A percentile compares a stretch with the other conserved stretches of the same genome.
These are phyloP conservation scores for Austrofundulus limnaeus DNA, from an alignment of 2,113 vertebrate genomes.

Conservation along the genomic window DNA sequence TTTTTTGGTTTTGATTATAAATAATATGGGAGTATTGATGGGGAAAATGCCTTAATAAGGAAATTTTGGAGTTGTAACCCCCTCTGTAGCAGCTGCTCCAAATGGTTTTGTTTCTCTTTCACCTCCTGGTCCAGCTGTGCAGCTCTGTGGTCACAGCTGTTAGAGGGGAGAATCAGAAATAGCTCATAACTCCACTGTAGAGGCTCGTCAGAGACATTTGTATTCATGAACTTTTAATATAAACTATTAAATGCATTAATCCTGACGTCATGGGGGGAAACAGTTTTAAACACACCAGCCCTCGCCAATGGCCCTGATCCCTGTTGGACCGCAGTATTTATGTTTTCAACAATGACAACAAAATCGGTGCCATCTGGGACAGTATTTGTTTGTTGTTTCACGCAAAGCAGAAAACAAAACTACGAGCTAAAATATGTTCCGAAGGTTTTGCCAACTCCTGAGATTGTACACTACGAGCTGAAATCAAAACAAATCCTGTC, in stretches of 20 bases:
- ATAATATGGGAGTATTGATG: not conserved
- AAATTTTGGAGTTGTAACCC: not conserved
- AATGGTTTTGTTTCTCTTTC: conserved; percentile 9
- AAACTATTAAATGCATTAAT: conserved; percentile 12
- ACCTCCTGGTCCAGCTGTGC: conserved; percentile 32
- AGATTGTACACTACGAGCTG: conserved; percentile 29
- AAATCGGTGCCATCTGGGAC: conserved; percentile 52
- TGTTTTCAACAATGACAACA: conserved; percentile 63
- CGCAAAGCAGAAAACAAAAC: conserved; percentile 61
- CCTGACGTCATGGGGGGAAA: conserved; percentile 15
- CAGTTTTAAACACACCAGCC: conserved; percentile 33
- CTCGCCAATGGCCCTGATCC: conserved; percentile 60
- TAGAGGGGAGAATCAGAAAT: conserved; percentile 2
- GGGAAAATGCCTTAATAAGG: not conserved
- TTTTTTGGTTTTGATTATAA: not conserved
- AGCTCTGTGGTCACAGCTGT: conserved; percentile 7
- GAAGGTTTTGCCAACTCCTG: conserved; percentile 46
- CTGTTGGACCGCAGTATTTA: conserved; percentile 43
- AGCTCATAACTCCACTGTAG: conserved; percentile 26
- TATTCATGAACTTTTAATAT: conserved; percentile 11
- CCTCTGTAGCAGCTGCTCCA: conserved; percentile 22
- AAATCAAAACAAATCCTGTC: conserved; percentile 32
- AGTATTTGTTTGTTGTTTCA: conserved; percentile 68
- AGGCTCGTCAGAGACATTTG: not conserved
- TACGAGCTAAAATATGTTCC: conserved; percentile 60